A percentile compares a stretch with the other conserved stretches of the same genome.
These are phyloP conservation scores for Cottoperca gobio DNA, from an alignment of 2,797 vertebrate species.

Conservation along the genomic window DNA sequence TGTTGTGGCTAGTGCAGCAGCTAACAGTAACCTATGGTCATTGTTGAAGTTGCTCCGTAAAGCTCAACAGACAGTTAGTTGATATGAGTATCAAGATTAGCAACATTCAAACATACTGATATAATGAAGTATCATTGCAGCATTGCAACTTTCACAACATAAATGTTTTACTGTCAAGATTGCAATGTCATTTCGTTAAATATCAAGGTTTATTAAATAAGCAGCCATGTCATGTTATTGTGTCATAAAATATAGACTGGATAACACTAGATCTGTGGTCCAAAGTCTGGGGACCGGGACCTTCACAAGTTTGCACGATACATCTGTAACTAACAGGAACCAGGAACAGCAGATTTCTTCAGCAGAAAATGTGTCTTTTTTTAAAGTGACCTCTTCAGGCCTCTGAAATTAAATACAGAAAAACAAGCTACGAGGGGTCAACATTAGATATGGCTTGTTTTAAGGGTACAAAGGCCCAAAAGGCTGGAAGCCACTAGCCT, in stretches of 20 bases:
- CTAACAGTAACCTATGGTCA: too few relatives aligned
- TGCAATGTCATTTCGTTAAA: not conserved
- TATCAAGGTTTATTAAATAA: not conserved
- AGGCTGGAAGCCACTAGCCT: not conserved
- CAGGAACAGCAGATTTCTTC: not conserved
- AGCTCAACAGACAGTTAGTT: too few relatives aligned
- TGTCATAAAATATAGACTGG: not conserved
- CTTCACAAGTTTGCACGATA: too few relatives aligned
- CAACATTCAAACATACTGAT: not conserved
- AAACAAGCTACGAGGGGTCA: not conserved
- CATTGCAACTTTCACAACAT: not conserved
- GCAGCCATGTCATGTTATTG: too few relatives aligned
- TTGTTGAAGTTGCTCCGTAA: too few relatives aligned
- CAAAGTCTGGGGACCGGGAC: not conserved
- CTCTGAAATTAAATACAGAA: not conserved
- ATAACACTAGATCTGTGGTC: not conserved
- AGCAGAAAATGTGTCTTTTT: not conserved
- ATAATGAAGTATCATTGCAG: not conserved
- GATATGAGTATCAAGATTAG: too few relatives aligned
- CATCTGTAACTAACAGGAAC: too few relatives aligned
- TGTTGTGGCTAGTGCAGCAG: too few relatives aligned
- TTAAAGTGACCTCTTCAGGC: not conserved
- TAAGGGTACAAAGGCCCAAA: not conserved
- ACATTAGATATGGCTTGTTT: not conserved
- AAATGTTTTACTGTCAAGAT: not conserved